Evolutionary conservation across 2,888 invertebrate genomes (phyloP).

Genomic region (Apodemia hepburni): DNA sequence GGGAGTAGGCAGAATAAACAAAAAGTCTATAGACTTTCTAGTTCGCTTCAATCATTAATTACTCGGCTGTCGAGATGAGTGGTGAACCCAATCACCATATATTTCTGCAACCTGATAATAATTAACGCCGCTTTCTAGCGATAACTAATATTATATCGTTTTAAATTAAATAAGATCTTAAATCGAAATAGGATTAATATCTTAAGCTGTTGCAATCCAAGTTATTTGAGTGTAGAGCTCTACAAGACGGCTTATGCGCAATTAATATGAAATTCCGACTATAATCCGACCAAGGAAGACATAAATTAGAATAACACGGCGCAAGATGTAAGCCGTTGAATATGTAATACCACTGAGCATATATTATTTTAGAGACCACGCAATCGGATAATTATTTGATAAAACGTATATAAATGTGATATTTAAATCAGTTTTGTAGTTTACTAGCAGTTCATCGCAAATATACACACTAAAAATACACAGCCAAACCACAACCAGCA

Average conservation of each 20-base stretch:
- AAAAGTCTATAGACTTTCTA: too few relatives aligned
- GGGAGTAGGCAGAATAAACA: too few relatives aligned
- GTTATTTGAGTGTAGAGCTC: slow-evolving; percentile 2
- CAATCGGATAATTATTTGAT: background rate
- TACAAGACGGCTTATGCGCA: slow-evolving; percentile 25
- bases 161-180: background rate
- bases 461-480: too few relatives aligned
- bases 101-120: too few relatives aligned
- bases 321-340: slow-evolving; percentile 23
- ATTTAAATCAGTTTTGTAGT: too few relatives aligned
- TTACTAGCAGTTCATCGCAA: too few relatives aligned
- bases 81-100: too few relatives aligned
- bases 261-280: slow-evolving; percentile 26
- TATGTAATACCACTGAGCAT: slow-evolving; percentile 2
- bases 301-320: slow-evolving; percentile 32
- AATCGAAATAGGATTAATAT: slow-evolving; percentile 13
- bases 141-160: too few relatives aligned
- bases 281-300: slow-evolving; percentile 28
- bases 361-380: background rate
- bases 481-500: too few relatives aligned
- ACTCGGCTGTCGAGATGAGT: too few relatives aligned
- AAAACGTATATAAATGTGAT: background rate
- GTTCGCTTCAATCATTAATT: too few relatives aligned
- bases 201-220: slow-evolving; percentile 19
- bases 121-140: too few relatives aligned